Conservation (phyloP, 2,113 vertebrate species). For the Eurypyga helias region DNA sequence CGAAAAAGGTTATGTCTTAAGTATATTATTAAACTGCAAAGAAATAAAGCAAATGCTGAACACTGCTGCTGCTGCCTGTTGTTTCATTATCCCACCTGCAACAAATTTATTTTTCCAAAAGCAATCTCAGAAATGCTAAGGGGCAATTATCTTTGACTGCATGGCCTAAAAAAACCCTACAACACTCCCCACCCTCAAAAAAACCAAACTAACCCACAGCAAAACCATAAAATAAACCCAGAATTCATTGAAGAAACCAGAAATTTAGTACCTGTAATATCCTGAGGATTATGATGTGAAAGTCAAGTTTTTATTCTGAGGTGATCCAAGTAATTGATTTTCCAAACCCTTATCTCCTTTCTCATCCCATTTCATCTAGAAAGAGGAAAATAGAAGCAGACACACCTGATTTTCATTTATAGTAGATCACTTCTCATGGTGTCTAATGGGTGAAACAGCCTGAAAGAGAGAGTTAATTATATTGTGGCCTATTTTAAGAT, state of each 20-base stretch:
- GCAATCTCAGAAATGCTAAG: not conserved
- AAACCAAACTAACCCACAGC: not conserved
- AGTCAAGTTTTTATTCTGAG: not conserved
- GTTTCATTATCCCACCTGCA: not conserved
- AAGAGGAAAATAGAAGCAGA: not conserved
- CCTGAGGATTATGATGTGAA: not conserved
- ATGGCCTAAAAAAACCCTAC: not conserved
- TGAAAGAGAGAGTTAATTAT: not conserved
- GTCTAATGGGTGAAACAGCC: not conserved
- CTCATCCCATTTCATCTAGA: not conserved
- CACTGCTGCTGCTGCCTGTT: not conserved
- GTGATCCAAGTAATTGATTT: not conserved
- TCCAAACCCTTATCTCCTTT: accelerated
- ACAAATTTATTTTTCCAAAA: not conserved
- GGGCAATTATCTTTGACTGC: not conserved
- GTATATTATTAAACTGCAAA: not conserved
- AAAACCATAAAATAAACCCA: not conserved
- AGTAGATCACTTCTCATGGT: not conserved
- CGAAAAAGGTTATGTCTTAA: not conserved
- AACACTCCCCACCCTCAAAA: accelerated
- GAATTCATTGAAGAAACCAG: not conserved
- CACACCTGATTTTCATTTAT: not conserved
- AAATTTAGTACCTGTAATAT: not conserved
- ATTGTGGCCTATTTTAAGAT: not conserved
- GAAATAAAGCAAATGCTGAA: not conserved